phyloP scores from a whole-genome alignment of 2,113 vertebrate genomes.

The Butorides virescens region DNA sequence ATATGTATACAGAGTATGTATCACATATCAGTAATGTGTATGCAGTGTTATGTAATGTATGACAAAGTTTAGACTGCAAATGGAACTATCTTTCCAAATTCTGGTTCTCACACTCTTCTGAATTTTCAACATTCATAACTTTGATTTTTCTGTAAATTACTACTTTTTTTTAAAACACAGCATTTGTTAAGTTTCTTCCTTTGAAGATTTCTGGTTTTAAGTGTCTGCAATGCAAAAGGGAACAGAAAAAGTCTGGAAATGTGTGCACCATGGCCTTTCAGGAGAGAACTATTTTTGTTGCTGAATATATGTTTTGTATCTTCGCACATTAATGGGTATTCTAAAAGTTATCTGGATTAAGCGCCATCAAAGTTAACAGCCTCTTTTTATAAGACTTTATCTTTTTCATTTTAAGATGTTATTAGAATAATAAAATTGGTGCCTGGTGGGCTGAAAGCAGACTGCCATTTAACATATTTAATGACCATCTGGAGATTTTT shows the following conservation, averaged over 20 bases:
- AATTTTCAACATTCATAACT: neutral
- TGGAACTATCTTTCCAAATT: neutral
- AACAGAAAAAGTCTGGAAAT: neutral
- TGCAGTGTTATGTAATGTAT: neutral
- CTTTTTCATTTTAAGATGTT: constrained; percentile 63
- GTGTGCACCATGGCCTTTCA: neutral
- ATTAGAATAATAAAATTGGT: constrained; percentile 59
- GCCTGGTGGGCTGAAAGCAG: constrained; percentile 46
- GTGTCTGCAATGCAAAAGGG: neutral
- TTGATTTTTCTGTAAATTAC: neutral
- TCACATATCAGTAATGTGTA: fast-evolving
- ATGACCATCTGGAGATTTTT: constrained; percentile 52
- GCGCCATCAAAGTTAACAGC: constrained; percentile 28
- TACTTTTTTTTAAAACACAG: neutral
- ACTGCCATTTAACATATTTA: constrained; percentile 52
- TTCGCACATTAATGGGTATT: neutral
- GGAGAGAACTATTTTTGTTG: neutral
- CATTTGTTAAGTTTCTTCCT: neutral
- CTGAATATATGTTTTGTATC: neutral
- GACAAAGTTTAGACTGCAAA: neutral
- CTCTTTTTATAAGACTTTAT: constrained; percentile 56
- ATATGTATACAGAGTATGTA: too few relatives aligned
- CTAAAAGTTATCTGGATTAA: constrained; percentile 46
- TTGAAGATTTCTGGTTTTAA: neutral
- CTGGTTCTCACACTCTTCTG: neutral